phyloP scores from a whole-genome alignment of 2,797 vertebrate species.

The Mionectes olivaceus region DNA sequence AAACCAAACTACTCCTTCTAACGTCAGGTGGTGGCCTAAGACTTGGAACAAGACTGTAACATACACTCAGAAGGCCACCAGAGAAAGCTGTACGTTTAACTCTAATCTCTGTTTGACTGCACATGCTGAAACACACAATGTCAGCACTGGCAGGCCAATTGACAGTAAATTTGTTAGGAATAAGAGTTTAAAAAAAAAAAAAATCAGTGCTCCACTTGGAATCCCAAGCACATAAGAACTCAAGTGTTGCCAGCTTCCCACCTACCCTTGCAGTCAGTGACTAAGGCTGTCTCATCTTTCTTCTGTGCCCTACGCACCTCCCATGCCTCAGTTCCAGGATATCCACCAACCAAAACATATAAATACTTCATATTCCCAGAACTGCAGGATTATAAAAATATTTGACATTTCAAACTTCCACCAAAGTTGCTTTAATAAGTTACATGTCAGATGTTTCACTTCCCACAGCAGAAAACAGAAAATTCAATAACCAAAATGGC shows the following conservation, averaged over 20 bases:
- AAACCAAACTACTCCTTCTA: neutral
- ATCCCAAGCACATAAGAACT: neutral
- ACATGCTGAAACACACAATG: neutral
- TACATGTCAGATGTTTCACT: neutral
- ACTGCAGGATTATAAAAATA: neutral
- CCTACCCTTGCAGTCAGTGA: neutral
- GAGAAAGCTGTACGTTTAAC: neutral
- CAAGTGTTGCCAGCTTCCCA: neutral
- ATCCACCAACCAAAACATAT: neutral
- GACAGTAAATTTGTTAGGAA: neutral
- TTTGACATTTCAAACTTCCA: neutral
- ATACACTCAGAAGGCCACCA: neutral
- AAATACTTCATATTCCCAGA: neutral
- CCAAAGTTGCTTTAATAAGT: slow-evolving; percentile 45
- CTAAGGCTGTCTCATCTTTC: neutral
- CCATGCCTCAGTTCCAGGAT: neutral
- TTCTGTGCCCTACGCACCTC: neutral
- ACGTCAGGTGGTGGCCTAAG: neutral
- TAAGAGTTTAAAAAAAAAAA: neutral
- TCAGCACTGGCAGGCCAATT: neutral
- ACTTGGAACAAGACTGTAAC: neutral
- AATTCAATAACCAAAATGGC: neutral
- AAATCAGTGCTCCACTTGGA: neutral
- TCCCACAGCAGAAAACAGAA: neutral
- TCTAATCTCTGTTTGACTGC: neutral